Conservation (phyloP, 2,888 invertebrate genomes). For the Chrysina gloriosa region DNA sequence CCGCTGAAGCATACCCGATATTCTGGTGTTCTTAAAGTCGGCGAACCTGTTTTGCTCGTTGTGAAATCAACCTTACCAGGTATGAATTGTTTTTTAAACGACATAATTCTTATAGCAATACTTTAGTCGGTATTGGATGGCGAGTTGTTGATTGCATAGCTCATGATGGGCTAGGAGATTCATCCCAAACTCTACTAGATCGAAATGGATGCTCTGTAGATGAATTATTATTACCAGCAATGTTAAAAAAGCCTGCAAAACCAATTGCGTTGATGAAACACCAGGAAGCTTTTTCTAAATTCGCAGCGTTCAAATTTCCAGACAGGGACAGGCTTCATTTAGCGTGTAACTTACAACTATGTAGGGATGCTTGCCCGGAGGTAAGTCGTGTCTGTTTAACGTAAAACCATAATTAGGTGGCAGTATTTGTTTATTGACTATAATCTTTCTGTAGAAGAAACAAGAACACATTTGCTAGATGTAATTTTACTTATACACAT, state of each 20-base stretch:
- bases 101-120: slow-evolving; percentile 28
- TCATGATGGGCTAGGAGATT: slow-evolving; percentile 81
- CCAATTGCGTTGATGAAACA: slow-evolving; percentile 61
- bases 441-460: too few species aligned
- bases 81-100: slow-evolving; percentile 50
- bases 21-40: slow-evolving; percentile 75
- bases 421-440: too few species aligned
- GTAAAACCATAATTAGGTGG: too few species aligned
- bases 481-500: too few species aligned
- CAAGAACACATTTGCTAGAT: too few species aligned
- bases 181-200: slow-evolving; percentile 79
- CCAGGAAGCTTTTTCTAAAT: slow-evolving; percentile 69
- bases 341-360: slow-evolving; percentile 82
- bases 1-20: slow-evolving; percentile 61
- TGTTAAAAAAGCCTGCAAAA: slow-evolving; percentile 62
- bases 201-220: slow-evolving; percentile 81
- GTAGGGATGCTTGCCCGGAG: slow-evolving; percentile 76
- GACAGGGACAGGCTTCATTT: slow-evolving; percentile 82
- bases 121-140: slow-evolving; percentile 77
- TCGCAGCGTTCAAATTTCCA: slow-evolving; percentile 86
- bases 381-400: too few species aligned
- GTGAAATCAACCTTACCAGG: slow-evolving; percentile 75
- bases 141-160: slow-evolving; percentile 82
- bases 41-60: slow-evolving; percentile 76
- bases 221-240: slow-evolving; percentile 72